Evolutionary conservation across 1,140 invertebrate genomes (phyloP).

Genomic region (Drosophila pectinifera): DNA sequence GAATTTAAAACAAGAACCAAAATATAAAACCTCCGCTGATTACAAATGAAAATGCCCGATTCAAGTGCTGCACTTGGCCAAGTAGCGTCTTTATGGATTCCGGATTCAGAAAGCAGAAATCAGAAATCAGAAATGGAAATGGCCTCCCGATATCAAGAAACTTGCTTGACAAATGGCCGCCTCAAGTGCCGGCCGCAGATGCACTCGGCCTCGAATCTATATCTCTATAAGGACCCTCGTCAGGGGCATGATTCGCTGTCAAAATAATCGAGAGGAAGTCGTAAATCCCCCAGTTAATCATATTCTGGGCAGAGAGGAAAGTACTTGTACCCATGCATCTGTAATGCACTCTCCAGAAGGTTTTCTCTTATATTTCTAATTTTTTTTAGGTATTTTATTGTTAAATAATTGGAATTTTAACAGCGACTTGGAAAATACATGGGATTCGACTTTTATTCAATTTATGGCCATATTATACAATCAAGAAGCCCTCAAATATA

Average conservation of each 20-base stretch:
- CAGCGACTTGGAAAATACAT: too few species aligned
- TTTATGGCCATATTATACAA: too few species aligned
- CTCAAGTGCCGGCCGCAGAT: constrained; percentile 53
- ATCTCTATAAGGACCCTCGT: constrained; percentile 51
- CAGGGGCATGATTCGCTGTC: constrained; percentile 57
- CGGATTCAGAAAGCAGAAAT: constrained; percentile 26
- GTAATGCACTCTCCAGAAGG: constrained; percentile 1
- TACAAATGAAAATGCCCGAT: constrained; percentile 60
- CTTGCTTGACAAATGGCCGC: constrained; percentile 61
- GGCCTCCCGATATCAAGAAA: constrained; percentile 34
- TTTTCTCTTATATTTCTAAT: too few species aligned
- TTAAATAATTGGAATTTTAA: too few species aligned
- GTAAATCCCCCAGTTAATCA: constrained; percentile 61
- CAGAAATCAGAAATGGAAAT: constrained; percentile 56
- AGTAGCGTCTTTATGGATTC: constrained; percentile 31
- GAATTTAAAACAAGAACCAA: constrained; percentile 61
- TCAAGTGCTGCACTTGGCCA: constrained; percentile 69
- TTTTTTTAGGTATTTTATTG: too few species aligned
- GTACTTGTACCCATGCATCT: constrained; percentile 19
- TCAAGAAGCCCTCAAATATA: too few species aligned
- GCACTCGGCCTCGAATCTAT: constrained; percentile 14
- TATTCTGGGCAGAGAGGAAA: constrained; percentile 14
- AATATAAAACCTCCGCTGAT: constrained; percentile 45
- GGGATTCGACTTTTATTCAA: too few species aligned
- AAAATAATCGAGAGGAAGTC: constrained; percentile 75